Evolutionary conservation across 2,888 invertebrate species (phyloP), one percentile per base, ranked within the genome.

Genomic region (Chymomyza amoena): DNA sequence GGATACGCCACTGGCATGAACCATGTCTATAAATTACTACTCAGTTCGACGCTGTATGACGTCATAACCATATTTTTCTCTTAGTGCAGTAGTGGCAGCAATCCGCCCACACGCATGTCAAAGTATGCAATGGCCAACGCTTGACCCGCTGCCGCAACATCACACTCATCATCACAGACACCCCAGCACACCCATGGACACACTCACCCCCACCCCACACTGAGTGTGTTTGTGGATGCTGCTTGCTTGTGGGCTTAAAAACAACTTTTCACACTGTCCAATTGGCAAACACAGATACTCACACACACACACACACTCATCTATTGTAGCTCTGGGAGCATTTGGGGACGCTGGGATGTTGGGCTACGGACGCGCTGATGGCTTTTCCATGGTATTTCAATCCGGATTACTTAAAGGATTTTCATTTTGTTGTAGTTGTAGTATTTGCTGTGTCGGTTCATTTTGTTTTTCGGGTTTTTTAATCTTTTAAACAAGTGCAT

Each of bases 401-500:
- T 69, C 70, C 76, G 64, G 85, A 70, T 81, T 84, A 84, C 64
- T 61, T 51, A 20, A 45, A 50, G 15, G 61, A 6, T 61, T 61
- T 54, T 54, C 9, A 9, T 54, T 54, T 25, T 45, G 61, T 15
- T 39, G 16, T 20, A 20, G 62, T 62, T 54, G 20, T 54, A 57
- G 50, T 59, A 57, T 64, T 68, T 61, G 39, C 6, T 45, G 32
- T 32, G 32, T 32, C 32, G 39, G 39, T 57, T 52, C 39, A 25
- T 59, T 32, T 0, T 18, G 20, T 68, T 61, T 67, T 32, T 59
- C 9, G 45, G 45, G 15, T 32, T 32, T 69, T 88, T 88, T 87
- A 81, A 84, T 88, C 81, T 80, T 82, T 63, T 59, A 76, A 86
- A 79, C 73, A 86, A 81, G 84, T 73, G 67, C 82, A 88, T 74